These are phyloP conservation scores for Lasioglossum zephyrum DNA, from an alignment of 2,888 invertebrate genomes.

Conservation along the genomic window DNA sequence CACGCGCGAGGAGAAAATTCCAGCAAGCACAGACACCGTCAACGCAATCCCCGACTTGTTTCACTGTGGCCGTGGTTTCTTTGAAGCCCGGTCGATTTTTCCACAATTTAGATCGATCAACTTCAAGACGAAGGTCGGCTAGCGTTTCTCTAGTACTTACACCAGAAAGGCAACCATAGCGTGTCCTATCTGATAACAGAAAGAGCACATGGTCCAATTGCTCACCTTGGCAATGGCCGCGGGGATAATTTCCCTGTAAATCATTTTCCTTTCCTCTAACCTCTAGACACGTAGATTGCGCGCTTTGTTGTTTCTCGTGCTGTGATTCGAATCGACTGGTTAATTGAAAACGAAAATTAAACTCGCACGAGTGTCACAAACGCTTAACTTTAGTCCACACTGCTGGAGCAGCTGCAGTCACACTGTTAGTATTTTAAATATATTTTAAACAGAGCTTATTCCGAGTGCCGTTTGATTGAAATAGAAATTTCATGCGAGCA, in stretches of 20 bases:
- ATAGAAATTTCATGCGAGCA: background rate
- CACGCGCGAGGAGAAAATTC: background rate
- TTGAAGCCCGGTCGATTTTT: slow-evolving; percentile 41
- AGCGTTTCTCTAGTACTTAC: slow-evolving; percentile 7
- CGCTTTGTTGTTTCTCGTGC: background rate
- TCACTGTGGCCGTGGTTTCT: slow-evolving; percentile 19
- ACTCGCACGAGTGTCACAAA: background rate
- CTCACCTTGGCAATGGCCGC: background rate
- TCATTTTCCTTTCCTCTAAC: background rate
- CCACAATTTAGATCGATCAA: slow-evolving; percentile 62
- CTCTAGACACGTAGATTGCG: background rate
- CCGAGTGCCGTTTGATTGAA: background rate
- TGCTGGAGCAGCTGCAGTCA: background rate
- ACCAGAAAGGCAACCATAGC: slow-evolving; percentile 43
- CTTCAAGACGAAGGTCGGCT: slow-evolving; percentile 53
- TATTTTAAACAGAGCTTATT: background rate
- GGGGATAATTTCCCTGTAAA: slow-evolving; percentile 1
- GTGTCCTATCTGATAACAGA: slow-evolving; percentile 50
- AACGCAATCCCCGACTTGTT: slow-evolving; percentile 32
- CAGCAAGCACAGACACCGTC: background rate
- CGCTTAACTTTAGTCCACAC: background rate
- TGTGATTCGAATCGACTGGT: background rate
- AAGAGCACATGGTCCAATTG: background rate
- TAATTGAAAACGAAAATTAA: slow-evolving; percentile 21
- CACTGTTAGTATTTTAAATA: background rate